A percentile compares a stretch with the other conserved stretches of the same genome.
phyloP scores from a whole-genome alignment of 2,113 vertebrate species.

The Tinamus guttatus region DNA sequence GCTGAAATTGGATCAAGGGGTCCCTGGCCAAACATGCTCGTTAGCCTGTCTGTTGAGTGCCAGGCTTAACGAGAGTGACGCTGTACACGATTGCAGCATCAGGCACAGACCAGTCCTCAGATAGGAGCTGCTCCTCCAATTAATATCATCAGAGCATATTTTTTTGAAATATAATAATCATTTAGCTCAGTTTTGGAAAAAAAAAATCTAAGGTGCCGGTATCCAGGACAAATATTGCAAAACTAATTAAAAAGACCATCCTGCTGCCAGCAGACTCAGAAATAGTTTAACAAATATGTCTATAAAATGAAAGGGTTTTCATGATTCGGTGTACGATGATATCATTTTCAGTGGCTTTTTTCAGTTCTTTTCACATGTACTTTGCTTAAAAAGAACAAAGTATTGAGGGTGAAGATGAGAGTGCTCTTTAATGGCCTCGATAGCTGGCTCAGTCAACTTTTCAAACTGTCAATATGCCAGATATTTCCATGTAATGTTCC shows the following conservation, averaged over 20 bases:
- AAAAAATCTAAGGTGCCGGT: neutral
- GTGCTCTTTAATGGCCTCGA: conserved; percentile 35
- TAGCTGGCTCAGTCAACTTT: conserved; percentile 52
- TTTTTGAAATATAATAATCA: too few relatives aligned
- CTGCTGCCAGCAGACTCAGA: neutral
- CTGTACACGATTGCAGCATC: neutral
- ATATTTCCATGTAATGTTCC: conserved; percentile 44
- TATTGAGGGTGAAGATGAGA: conserved; percentile 30
- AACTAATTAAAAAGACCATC: neutral
- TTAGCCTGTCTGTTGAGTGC: neutral
- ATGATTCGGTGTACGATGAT: neutral
- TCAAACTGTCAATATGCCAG: conserved; percentile 62
- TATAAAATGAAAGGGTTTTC: neutral
- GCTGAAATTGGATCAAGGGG: neutral
- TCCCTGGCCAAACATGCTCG: neutral
- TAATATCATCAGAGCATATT: neutral
- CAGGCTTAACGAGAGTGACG: neutral
- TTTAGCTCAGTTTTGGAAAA: neutral
- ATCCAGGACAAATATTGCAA: neutral
- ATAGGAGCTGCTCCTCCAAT: neutral
- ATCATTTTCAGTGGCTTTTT: neutral
- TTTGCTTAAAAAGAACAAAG: conserved; percentile 45
- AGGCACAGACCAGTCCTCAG: rapidly evolving
- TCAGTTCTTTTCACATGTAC: neutral
- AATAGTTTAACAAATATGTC: neutral